Conservation (phyloP, 2,888 invertebrate species). For the Cyrtodaria siliqua region DNA sequence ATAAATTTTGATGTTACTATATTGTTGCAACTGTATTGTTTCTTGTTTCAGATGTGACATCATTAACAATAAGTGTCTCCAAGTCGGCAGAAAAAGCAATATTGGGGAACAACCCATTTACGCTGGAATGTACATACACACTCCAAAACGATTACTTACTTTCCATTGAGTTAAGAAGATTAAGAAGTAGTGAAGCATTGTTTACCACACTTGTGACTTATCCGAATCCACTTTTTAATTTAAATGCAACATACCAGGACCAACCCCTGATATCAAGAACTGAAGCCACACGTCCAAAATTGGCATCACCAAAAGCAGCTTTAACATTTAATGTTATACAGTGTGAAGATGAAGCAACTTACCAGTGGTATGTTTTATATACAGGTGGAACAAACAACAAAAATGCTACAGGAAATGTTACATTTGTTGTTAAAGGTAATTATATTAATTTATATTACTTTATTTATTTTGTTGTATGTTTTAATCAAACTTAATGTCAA, state of each 20-base stretch:
- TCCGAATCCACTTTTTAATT: neutral
- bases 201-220: constrained; percentile 10
- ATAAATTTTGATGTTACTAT: too few species aligned
- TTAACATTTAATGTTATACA: constrained; percentile 19
- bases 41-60: constrained; percentile 27
- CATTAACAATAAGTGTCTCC: constrained; percentile 6
- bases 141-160: neutral
- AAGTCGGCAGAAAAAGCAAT: constrained; percentile 12
- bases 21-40: too few species aligned
- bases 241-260: neutral
- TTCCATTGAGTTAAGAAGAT: constrained; percentile 7
- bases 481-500: too few species aligned
- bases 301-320: neutral
- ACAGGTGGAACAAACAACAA: neutral
- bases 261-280: neutral
- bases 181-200: neutral
- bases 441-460: too few species aligned
- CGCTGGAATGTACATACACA: constrained; percentile 15
- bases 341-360: constrained; percentile 32
- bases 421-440: constrained; percentile 10
- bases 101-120: constrained; percentile 20
- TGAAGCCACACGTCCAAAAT: neutral
- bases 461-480: too few species aligned
- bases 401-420: neutral
- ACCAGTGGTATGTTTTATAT: constrained; percentile 24